Evolutionary conservation across 1,140 invertebrate species (phyloP).

Genomic region (Acromyrmex echinatior): DNA sequence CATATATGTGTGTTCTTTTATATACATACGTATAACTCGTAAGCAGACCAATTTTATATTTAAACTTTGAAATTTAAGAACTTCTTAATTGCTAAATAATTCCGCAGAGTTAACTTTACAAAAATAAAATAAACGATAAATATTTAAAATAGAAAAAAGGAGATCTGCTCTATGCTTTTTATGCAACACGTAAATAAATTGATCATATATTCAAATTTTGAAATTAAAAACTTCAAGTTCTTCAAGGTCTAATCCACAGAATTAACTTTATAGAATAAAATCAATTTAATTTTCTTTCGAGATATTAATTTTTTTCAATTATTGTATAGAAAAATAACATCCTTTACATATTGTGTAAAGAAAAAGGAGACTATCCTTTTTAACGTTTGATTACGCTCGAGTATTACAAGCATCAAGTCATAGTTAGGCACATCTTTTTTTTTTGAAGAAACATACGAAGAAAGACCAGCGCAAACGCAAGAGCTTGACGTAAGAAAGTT

Average conservation of each 20-base stretch:
- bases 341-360: background rate
- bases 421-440: background rate
- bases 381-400: background rate
- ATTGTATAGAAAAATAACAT: background rate
- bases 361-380: background rate
- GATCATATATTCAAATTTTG: background rate
- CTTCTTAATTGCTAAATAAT: background rate
- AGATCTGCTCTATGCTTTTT: background rate
- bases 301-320: constrained; percentile 1
- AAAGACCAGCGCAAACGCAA: background rate
- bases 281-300: background rate
- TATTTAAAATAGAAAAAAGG: background rate
- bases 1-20: background rate
- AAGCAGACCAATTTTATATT: constrained; percentile 3
- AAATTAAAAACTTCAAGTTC: background rate
- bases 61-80: background rate
- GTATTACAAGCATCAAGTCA: background rate
- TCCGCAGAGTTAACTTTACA: background rate
- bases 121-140: background rate
- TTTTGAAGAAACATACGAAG: background rate
- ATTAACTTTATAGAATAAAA: background rate
- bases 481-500: constrained; percentile 16
- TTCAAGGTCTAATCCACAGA: background rate
- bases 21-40: too few relatives aligned
- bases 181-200: too few relatives aligned